Evolutionary conservation across 2,888 invertebrate genomes (phyloP), one percentile per base, ranked within the genome.

Genomic region (Trichogramma dendrolimi): DNA sequence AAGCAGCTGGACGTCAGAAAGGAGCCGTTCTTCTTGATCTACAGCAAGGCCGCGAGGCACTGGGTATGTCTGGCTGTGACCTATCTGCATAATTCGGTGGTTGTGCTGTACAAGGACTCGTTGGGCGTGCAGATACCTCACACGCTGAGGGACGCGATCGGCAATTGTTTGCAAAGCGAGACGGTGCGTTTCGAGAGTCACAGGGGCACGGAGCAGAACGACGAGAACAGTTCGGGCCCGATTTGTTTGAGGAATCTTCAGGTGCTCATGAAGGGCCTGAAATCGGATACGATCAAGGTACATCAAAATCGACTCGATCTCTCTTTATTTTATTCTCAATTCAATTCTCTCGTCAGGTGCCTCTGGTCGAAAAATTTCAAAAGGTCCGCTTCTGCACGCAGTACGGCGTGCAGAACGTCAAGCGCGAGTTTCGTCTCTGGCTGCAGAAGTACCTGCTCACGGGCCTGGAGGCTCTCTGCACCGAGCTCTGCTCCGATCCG

Each of bases 331-430:
- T 48, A 48, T 14, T 1, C 0, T 48, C 48, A 2, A 14, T 48
- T 6, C 48, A 6, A 7, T 6, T 6, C 48, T 4, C n/a, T 11
- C 48, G 6, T 48, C n/a, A 65, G 65, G 63, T 61, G 5, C 63
- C 65, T 4, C 49, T 65, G 42, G 61, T 65, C 5, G 65, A 65
- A 40, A 65, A 65, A 27, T 65, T 63, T 40, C 65, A 65, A 8
- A 65, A 61, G 11, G 65, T 65, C 1, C 60, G 65, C 8, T 65
- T 65, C 38, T 65, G 65, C 44, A 52, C 65, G 4, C 65, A 65
- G 42, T 65, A 65, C 51, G 65, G 65, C 4, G 65, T 65, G 7
- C 61, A 56, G n/a, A 65, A 48, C 47, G 65, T 65, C 8, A 65
- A 65, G 7, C 46, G 63, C 0, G 65, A 65, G 40, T 65, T 65